These are phyloP conservation scores for Hemaris fuciformis DNA, from an alignment of 2,888 invertebrate species.

Conservation along the genomic window DNA sequence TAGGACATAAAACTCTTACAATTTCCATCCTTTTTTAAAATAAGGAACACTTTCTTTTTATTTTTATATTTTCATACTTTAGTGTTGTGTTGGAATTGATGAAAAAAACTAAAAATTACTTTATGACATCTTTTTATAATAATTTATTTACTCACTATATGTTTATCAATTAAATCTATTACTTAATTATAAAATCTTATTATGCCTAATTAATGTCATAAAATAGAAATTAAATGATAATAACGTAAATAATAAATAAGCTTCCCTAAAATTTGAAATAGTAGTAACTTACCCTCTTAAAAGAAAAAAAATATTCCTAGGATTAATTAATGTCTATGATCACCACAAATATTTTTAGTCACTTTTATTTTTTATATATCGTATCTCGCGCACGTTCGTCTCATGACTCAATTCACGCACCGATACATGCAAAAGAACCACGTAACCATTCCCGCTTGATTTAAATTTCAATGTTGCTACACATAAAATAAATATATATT, in stretches of 20 bases:
- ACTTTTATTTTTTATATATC: conserved; percentile 1
- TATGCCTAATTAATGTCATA: neutral
- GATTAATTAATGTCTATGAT: neutral
- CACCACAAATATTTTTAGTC: neutral
- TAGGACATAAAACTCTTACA: neutral
- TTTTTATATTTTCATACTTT: too few relatives aligned
- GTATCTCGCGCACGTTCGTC: conserved; percentile 23
- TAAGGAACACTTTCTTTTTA: neutral
- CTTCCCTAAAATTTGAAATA: neutral
- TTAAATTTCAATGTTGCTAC: conserved; percentile 45
- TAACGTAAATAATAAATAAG: neutral
- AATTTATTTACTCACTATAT: too few relatives aligned
- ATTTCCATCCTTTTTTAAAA: neutral
- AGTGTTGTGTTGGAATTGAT: too few relatives aligned
- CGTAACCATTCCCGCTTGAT: conserved; percentile 42
- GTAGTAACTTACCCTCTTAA: neutral
- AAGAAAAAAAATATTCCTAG: neutral
- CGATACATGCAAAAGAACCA: conserved; percentile 45
- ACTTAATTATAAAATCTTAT: too few relatives aligned
- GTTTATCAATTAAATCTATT: too few relatives aligned
- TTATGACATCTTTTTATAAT: too few relatives aligned
- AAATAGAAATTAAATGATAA: neutral
- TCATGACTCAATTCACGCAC: conserved; percentile 31
- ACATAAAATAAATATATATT: conserved; percentile 38
- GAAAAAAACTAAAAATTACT: too few relatives aligned